Conservation (phyloP, 2,797 vertebrate genomes). For the Helarctos malayanus region DNA sequence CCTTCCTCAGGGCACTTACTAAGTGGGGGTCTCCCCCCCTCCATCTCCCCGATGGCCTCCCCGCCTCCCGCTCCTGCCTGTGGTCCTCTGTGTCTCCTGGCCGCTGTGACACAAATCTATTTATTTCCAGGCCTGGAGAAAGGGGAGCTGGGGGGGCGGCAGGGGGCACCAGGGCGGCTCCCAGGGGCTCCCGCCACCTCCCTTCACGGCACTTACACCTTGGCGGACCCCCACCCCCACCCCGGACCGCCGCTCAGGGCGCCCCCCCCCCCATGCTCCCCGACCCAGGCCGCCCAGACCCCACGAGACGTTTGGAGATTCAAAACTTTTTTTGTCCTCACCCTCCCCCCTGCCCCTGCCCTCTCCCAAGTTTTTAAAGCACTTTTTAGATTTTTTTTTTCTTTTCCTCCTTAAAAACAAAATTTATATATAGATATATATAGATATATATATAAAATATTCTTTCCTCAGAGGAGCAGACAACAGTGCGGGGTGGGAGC, state of each 20-base stretch:
- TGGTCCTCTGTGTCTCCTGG: conserved; percentile 62
- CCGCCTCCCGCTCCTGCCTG: neutral
- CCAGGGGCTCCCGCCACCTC: conserved; percentile 41
- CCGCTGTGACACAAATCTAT: conserved; percentile 70
- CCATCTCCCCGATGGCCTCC: conserved; percentile 4
- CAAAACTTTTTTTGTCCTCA: conserved; percentile 43
- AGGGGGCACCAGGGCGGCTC: neutral
- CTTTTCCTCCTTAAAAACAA: conserved; percentile 79
- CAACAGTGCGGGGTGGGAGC: conserved; percentile 56
- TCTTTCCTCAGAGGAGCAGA: conserved; percentile 81
- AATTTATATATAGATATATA: conserved; percentile 83
- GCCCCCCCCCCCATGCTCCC: neutral
- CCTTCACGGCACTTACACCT: conserved; percentile 77
- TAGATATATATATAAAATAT: conserved; percentile 69
- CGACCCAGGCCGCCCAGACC: neutral
- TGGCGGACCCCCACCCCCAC: neutral
- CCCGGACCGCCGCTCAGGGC: too few species aligned
- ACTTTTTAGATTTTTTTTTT: conserved; percentile 87
- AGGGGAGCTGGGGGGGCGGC: neutral
- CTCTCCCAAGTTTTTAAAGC: conserved; percentile 85
- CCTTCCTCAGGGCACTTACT: conserved; percentile 86
- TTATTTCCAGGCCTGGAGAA: conserved; percentile 75
- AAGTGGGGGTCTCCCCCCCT: conserved; percentile 74
- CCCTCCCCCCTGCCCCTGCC: neutral
- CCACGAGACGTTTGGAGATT: conserved; percentile 30